These are phyloP conservation scores for Strongylocentrotus purpuratus DNA, from an alignment of 35 echinoderm and acorn worm species.

Conservation along the genomic window DNA sequence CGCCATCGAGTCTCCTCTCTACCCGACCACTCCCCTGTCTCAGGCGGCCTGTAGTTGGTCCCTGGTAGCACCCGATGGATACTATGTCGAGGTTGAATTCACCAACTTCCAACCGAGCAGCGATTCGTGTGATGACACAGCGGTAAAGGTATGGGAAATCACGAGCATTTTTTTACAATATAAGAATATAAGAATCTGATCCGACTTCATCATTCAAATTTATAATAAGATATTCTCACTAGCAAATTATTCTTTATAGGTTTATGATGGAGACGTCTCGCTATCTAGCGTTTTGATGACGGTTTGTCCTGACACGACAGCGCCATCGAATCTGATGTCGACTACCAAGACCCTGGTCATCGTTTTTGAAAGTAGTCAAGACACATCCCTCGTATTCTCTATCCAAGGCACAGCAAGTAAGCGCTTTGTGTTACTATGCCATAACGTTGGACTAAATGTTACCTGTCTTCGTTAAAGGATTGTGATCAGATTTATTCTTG, in stretches of 20 bases:
- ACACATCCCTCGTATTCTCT: not conserved
- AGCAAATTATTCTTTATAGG: not conserved
- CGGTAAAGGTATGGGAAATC: not conserved
- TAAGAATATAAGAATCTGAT: not conserved
- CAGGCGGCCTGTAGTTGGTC: conserved; percentile 37
- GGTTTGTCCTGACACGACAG: conserved; percentile 19
- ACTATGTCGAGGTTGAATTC: conserved; percentile 31
- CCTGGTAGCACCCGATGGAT: not conserved
- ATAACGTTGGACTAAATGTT: too few relatives aligned
- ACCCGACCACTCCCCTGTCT: conserved; percentile 33
- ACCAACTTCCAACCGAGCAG: not conserved
- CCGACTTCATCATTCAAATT: too few relatives aligned
- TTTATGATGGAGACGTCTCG: conserved; percentile 5
- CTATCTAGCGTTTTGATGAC: not conserved
- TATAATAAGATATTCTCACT: too few relatives aligned
- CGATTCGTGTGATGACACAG: conserved; percentile 28
- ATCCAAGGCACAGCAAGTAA: not conserved
- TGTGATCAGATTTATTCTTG: too few relatives aligned
- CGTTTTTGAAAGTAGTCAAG: not conserved
- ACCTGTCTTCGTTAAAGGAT: too few relatives aligned
- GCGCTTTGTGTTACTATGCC: not conserved
- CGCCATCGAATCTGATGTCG: not conserved
- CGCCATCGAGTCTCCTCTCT: conserved; percentile 28
- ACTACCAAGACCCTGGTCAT: conserved; percentile 6
- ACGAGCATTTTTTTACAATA: not conserved